Evolutionary conservation across 2,113 vertebrate species (phyloP), one percentile per base, ranked within the genome.

Genomic region (Xiphorhynchus elegans): DNA sequence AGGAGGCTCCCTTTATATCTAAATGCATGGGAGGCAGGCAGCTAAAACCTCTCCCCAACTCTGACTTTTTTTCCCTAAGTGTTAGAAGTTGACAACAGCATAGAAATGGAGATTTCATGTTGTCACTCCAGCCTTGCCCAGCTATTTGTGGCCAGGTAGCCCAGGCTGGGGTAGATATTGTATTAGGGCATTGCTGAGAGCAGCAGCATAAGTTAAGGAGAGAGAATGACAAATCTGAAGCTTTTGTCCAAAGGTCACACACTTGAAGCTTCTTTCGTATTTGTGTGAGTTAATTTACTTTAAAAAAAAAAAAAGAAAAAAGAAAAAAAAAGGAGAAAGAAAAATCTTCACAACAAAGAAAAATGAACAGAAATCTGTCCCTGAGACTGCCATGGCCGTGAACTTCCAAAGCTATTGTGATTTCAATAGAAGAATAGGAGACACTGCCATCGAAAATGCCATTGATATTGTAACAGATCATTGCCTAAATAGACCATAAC

Each of bases 381-480:
- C 88, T 29, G 60, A 93, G 95, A 87, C 88, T 87, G 92, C 92
- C 56, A 5, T 96, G 92, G 95, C 94, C 89, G 0, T 95, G 96
- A 97, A 97, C 96, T 96, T 96, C 95, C 95, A 91, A 96, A 92
- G 95, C 93, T 86, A 94, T 90, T 97, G 95, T 96, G 95, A 56
- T 88, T 95, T 96, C 93, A 92, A 96, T 95, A 92, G 95, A 97
- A 97, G 96, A 97, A 95, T 96, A 55, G 96, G 84, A 96, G 96
- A 94, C 90, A 85, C 87, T 88, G 90, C 93, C 90, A 82, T 93
- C 80, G 46, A 96, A 95, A 96, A 95, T 73, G 89, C 95, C 96
- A 96, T 97, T 97, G 96, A 96, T 94, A 96, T 97, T 95, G 96
- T 94, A 94, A 96, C 90, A 96, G 96, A 90, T 95, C 96, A 95